Base-by-base conservation (phyloP, 2,113 vertebrate genomes). In the Thinocorus orbignyianus region DNA sequence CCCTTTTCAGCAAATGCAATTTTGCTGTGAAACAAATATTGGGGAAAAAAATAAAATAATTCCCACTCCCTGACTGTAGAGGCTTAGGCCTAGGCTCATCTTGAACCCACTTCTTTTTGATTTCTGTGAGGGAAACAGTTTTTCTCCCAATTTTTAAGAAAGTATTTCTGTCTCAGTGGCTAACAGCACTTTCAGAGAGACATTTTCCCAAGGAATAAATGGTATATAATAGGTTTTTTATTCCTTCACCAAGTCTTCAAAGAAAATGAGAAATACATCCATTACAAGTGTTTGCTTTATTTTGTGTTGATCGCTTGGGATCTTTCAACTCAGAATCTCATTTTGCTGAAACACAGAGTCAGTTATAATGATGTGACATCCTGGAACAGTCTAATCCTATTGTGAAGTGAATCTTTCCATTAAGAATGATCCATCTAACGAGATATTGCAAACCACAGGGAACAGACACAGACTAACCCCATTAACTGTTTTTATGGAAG, bases 401-500 rank as follows among this genome's bases (percentile, higher is more conserved):
- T 88, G 85, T 1, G 1, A 85, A 86, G 92, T 82, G 74, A 92
- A 82, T 85, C 87, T 80, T 95, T 41, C 90, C 64, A 93, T 93
- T 85, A 87, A 54, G 85, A 93, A 72, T 55, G 74, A 73, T 52
- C 86, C 51, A 41, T 39, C 65, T 81, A 82, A 79, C 73, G 69
- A 82, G 81, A 62, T 37, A 52, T 6, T 66, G 74, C 65, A 71
- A 93, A 44, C 70, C 72, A 46, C 60, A 91, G 48, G 73, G 66
- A 91, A 41, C 89, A 95, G 84, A 69, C 37, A 37, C 49, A 83
- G 46, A 25, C 74, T 94, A 94, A 96, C 71, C 46, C 74, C 66
- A 86, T 91, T 85, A 88, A 54, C 79, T 91, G 81, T 70, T 80
- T 80, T 90, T 39, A 91, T 49, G 65, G 74, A 86, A 90, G 79